Conservation (phyloP, 2,113 vertebrate genomes). For the Phrynocephalus versicolor region DNA sequence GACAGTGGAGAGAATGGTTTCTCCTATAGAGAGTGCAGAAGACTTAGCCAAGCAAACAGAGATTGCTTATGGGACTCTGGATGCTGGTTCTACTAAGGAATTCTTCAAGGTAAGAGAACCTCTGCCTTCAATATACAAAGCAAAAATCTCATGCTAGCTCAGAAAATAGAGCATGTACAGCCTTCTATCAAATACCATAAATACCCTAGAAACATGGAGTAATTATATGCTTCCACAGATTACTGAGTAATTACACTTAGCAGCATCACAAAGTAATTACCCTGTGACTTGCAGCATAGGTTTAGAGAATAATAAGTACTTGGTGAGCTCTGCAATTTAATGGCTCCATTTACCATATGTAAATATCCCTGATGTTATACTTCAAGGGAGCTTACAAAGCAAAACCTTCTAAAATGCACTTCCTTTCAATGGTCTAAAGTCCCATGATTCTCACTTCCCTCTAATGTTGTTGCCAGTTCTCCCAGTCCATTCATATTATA, state of each 20-base stretch:
- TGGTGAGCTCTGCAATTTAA: constrained; percentile 26
- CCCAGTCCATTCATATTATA: constrained; percentile 2
- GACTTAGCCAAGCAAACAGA: constrained; percentile 98
- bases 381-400: background rate
- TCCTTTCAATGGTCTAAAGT: background rate
- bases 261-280: constrained; percentile 31
- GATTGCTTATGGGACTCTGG: constrained; percentile 95
- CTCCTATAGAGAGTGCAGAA: constrained; percentile 97
- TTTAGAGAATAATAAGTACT: constrained; percentile 42
- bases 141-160: background rate
- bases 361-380: background rate
- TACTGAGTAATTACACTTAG: constrained; percentile 39
- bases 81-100: constrained; percentile 97
- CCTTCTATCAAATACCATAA: constrained; percentile 41
- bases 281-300: constrained; percentile 44
- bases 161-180: background rate
- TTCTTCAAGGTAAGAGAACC: constrained; percentile 90
- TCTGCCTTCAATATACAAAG: constrained; percentile 36
- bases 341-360: background rate
- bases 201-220: constrained; percentile 35
- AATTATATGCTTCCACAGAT: background rate
- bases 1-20: constrained; percentile 98
- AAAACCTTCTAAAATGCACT: background rate
- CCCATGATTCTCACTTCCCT: background rate
- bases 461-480: background rate